A percentile compares a stretch with the other conserved stretches of the same genome.
These are phyloP conservation scores for Ambastaia sidthimunki DNA, from an alignment of 2,797 vertebrate species.

Conservation along the genomic window DNA sequence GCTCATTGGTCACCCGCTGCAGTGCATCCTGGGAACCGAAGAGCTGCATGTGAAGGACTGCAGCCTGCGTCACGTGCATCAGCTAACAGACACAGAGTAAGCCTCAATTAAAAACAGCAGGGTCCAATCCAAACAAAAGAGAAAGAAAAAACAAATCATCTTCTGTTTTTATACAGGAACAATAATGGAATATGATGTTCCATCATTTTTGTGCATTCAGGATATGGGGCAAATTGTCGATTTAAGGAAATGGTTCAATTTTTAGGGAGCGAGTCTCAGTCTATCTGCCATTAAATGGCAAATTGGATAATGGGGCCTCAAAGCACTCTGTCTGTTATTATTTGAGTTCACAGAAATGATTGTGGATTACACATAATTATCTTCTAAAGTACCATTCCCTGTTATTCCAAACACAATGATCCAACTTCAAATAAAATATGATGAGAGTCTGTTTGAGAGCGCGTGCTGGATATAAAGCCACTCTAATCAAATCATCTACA, in stretches of 20 bases:
- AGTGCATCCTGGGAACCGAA: conserved; percentile 58
- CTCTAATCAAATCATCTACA: conserved; percentile 1
- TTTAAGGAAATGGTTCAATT: conserved; percentile 59
- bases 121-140: conserved; percentile 1
- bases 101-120: not conserved
- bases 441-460: conserved; percentile 13
- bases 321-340: conserved; percentile 50
- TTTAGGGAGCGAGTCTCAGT: conserved; percentile 40
- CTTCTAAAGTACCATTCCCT: conserved; percentile 51
- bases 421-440: conserved; percentile 40
- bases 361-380: conserved; percentile 64
- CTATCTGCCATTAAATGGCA: conserved; percentile 50
- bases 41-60: conserved; percentile 56
- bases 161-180: not conserved
- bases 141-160: not conserved
- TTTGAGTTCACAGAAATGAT: conserved; percentile 55
- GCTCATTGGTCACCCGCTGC: conserved; percentile 52
- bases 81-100: conserved; percentile 46
- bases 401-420: conserved; percentile 45
- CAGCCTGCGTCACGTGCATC: conserved; percentile 38
- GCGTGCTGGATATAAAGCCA: not conserved
- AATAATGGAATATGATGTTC: conserved; percentile 16
- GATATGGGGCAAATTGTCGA: conserved; percentile 47
- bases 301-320: conserved; percentile 60
- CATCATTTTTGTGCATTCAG: conserved; percentile 20